phyloP scores from a whole-genome alignment of 1,140 invertebrate species.

The Drosophila mayri region DNA sequence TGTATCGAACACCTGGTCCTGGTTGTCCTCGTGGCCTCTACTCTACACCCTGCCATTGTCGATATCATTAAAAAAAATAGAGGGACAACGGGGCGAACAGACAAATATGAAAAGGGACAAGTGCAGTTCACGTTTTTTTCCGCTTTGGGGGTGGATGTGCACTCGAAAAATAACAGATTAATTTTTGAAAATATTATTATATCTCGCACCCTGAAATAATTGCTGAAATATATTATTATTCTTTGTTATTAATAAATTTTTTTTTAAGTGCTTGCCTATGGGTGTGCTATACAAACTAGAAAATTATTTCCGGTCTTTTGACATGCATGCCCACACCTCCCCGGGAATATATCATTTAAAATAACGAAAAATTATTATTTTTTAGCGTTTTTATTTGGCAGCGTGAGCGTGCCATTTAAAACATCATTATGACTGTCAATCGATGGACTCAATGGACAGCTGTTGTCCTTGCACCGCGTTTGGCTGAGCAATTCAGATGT shows the following conservation, averaged over 20 bases:
- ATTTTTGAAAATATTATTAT: background rate
- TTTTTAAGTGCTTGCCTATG: conserved; percentile 1
- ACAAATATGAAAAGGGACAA: conserved; percentile 62
- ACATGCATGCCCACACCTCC: conserved; percentile 61
- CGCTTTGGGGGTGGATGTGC: conserved; percentile 52
- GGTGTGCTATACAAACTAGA: conserved; percentile 55
- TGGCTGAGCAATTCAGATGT: conserved; percentile 68
- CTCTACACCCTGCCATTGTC: conserved; percentile 34
- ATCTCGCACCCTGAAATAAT: background rate
- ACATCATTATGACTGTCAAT: conserved; percentile 77
- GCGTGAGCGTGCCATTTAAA: conserved; percentile 72
- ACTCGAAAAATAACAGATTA: conserved; percentile 10
- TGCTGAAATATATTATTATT: background rate
- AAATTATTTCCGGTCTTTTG: conserved; percentile 82
- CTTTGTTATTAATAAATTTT: background rate
- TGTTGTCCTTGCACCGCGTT: conserved; percentile 54
- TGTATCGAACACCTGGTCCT: conserved; percentile 80
- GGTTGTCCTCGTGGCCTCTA: conserved; percentile 43
- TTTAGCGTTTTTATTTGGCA: conserved; percentile 67
- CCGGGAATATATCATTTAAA: conserved; percentile 40
- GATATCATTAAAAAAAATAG: conserved; percentile 71
- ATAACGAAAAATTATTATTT: conserved; percentile 68
- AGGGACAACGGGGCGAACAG: conserved; percentile 20
- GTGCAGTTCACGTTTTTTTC: conserved; percentile 50
- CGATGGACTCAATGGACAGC: conserved; percentile 51